Evolutionary conservation across 2,888 invertebrate species (phyloP).

Genomic region (Scaptomyza parva): DNA sequence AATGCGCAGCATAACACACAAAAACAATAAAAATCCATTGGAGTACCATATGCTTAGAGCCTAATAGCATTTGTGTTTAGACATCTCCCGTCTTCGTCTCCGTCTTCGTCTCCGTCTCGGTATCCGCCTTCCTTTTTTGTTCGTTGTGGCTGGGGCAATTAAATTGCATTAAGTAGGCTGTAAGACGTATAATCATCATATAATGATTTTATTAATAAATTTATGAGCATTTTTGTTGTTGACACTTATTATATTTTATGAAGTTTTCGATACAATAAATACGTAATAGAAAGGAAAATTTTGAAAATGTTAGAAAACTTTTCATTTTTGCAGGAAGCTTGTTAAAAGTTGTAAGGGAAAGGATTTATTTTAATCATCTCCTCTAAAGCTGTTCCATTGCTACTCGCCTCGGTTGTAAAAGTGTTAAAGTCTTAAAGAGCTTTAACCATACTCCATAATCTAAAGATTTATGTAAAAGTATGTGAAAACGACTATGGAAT

Average conservation of each 20-base stretch:
- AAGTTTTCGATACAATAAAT: no score
- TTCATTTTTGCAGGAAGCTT: no score
- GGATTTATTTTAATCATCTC: no score
- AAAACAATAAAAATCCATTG: conserved; percentile 75
- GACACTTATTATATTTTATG: background rate
- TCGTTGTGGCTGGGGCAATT: conserved; percentile 58
- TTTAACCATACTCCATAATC: no score
- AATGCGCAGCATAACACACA: conserved; percentile 49
- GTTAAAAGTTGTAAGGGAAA: no score
- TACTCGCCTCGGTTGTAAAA: no score
- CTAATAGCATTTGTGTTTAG: conserved; percentile 60
- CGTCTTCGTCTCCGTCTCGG: conserved; percentile 1
- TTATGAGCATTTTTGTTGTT: conserved; percentile 38
- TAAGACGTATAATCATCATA: conserved; percentile 51
- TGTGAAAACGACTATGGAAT: no score
- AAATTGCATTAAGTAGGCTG: conserved; percentile 45
- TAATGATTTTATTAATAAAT: conserved; percentile 70
- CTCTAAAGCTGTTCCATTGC: no score
- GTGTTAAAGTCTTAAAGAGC: no score
- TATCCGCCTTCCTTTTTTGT: conserved; percentile 18
- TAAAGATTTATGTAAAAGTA: no score
- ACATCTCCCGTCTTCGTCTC: conserved; percentile 1
- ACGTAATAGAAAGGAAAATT: no score
- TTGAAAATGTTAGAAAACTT: no score
- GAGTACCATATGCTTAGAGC: conserved; percentile 66